Conservation (phyloP, 2,888 invertebrate genomes). For the Gortyna flavago region DNA sequence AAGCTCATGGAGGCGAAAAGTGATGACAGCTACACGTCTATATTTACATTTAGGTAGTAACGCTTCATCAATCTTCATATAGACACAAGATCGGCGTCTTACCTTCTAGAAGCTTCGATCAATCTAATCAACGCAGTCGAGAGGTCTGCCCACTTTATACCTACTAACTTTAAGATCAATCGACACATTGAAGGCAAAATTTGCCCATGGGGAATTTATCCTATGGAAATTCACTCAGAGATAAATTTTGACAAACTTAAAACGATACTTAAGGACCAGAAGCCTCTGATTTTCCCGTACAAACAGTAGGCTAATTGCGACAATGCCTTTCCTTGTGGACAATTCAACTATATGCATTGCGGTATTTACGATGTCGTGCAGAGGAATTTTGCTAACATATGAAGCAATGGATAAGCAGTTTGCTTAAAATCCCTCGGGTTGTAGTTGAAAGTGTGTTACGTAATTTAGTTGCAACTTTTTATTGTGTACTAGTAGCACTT, state of each 20-base stretch:
- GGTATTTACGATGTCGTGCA: no score
- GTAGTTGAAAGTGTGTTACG: no score
- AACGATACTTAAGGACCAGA: no score
- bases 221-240: background rate
- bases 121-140: constrained; percentile 42
- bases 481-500: no score
- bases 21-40: background rate
- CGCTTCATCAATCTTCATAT: constrained; percentile 54
- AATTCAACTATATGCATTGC: no score
- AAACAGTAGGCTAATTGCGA: no score
- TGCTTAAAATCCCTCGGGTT: no score
- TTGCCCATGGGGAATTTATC: background rate
- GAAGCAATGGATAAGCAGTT: no score
- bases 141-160: constrained; percentile 3
- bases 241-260: background rate
- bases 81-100: constrained; percentile 28
- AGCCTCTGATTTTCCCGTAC: no score
- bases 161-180: constrained; percentile 12
- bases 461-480: no score
- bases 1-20: background rate
- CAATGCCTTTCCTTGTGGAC: no score
- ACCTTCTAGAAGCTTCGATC: constrained; percentile 46
- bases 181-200: background rate
- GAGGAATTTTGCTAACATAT: no score
- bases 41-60: background rate